Evolutionary conservation across 2,888 invertebrate species (phyloP).

Genomic region (Isoperla grammatica): DNA sequence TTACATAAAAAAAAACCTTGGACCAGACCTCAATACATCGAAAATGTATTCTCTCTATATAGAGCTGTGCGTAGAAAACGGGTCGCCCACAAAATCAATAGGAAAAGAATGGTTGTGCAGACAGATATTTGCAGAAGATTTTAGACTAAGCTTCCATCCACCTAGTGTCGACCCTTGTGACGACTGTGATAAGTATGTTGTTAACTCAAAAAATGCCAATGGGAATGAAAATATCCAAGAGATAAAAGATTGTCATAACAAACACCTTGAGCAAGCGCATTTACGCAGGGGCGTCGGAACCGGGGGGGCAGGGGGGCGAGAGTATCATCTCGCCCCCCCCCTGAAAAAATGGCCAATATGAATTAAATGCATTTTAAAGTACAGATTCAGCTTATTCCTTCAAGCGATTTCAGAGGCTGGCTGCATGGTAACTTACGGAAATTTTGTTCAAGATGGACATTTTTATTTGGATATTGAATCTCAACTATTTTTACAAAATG

Average conservation of each 20-base stretch:
- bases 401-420: no score
- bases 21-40: neutral
- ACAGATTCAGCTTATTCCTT: no score
- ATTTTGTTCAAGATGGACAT: no score
- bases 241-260: neutral
- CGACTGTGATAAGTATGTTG: neutral
- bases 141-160: neutral
- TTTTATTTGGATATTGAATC: no score
- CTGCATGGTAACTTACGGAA: no score
- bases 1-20: neutral
- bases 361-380: no score
- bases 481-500: no score
- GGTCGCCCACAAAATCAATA: no score
- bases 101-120: constrained; percentile 2
- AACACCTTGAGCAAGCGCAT: constrained; percentile 6
- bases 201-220: neutral
- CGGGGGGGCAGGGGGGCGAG: no score
- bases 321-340: no score
- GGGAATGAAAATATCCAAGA: neutral
- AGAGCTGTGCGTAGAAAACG: neutral
- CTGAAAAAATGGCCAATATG: no score
- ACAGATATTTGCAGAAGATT: neutral
- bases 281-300: no score
- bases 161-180: constrained; percentile 4
- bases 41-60: constrained; percentile 10